Evolutionary conservation across 1,140 invertebrate genomes (phyloP), one percentile per base, ranked within the genome.

Genomic region (Panagrolaimus sp.): DNA sequence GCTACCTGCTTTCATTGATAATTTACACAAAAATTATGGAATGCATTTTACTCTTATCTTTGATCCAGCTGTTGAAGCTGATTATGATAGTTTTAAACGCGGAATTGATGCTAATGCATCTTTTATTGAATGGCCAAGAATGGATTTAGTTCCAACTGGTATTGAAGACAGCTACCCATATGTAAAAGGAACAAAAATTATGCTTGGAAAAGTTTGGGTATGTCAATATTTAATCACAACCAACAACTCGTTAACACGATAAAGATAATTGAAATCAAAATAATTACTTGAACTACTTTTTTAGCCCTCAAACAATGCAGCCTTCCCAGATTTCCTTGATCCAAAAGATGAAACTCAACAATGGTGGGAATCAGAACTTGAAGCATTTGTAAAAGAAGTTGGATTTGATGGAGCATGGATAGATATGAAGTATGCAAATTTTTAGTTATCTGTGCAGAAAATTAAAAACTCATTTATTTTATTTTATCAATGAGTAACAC

Each of bases 261-360:
- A n/a, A n/a, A n/a, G n/a, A n/a, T n/a, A n/a, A n/a, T n/a, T n/a
- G n/a, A n/a, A n/a, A n/a, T n/a, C n/a, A n/a, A n/a, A n/a, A n/a
- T n/a, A n/a, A n/a, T n/a, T n/a, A n/a, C n/a, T n/a, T n/a, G n/a
- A n/a, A n/a, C n/a, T n/a, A n/a, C 7, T 38, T 38, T 38, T 38
- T 38, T 4, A 38, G 31, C 83, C 83, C 42, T 76, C 75, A 1
- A 31, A 62, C 0, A 71, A 76, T 9, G 79, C 75, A 0, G 80
- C 70, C 43, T 79, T 78, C 47, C 83, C 83, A 4, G 83, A 84
- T 65, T 84, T 81, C 65, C 77, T 78, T 13, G 74, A 83, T 47
- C n/a, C 65, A 4, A 43, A 66, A 27, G 48, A 73, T 68, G 23
- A 63, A 0, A 69, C 74, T 14, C 27, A 69, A 16, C 43, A 64